Evolutionary conservation across 2,113 vertebrate species (phyloP), one percentile per base, ranked within the genome.

Genomic region (Spermophilus dauricus): DNA sequence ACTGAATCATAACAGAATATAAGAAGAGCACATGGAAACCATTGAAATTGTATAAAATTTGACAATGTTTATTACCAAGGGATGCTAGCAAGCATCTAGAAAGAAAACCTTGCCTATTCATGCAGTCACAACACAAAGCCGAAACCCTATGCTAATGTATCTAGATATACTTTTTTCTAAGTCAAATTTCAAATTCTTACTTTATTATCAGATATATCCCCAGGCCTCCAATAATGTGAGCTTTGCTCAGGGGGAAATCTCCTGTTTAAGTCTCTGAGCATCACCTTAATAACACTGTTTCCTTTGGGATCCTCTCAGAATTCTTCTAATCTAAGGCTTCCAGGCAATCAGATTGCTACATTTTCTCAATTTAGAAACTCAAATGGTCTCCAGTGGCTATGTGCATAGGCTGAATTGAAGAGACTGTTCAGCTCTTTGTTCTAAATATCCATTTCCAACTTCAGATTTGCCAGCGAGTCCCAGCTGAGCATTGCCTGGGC

Each of bases 181-280:
- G 26, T 48, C 14, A 14, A 18, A 91, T 42, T 42, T 51, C 22
- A 76, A 17, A 53, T 4, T 67, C 28, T 81, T 8, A 2, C 51
- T 26, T 48, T 39, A 8, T 39, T 56, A 85, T 45, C 37, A 67
- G 58, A 32, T 13, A 1, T n/a, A 65, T 9, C 37, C 30, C 10
- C 26, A 58, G 63, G 24, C 1, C 8, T 22, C 61, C 26, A 3
- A 4, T 69, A 14, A 22, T 3, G 30, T 13, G 88, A 97, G 6
- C 58, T 94, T 73, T 96, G 76, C 76, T 84, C 7, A 18, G 51
- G 16, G 48, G 85, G 24, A 81, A 88, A 97, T 96, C 95, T 61
- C 92, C 81, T 2, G 53, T 45, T 8, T n/a, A 5, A 73, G 37
- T 32, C 37, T 53, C 37, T 9, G 9, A 39, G 4, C 4, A 72